Evolutionary conservation across 2,888 invertebrate species (phyloP), one percentile per base, ranked within the genome.

Genomic region (Imbricaverruca yamaguchii): DNA sequence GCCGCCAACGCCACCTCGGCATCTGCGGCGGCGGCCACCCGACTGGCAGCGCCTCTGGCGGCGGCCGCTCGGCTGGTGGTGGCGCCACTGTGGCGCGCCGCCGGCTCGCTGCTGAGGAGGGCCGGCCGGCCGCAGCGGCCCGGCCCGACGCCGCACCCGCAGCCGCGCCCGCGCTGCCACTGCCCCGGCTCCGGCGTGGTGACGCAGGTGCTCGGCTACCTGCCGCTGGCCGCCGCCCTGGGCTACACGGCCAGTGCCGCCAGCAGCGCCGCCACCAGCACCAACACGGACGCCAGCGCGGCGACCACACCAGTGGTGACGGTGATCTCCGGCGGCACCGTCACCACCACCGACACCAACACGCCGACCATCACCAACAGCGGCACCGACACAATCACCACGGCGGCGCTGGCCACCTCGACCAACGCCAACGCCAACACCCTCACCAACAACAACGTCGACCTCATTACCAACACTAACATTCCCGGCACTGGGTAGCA

Each of bases 181-280:
- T 79, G 79, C 25, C 79, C 79, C 6, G 79, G 79, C 23, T 23
- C 23, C n/a, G 57, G 79, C 3, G 23, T 59, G 56, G 23, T 79
- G 23, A 79, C 57, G 15, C 18, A 56, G 79, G 79, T 25, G 23
- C 57, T 79, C 15, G 57, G 79, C 79, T 57, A 25, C 23, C 79
- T 79, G 25, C 79, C 79, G 79, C 23, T 79, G 79, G 79, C 57
- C n/a, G 79, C 79, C n/a, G 57, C 57, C 13, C 56, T 79, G 9
- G 79, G 79, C 57, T 79, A 79, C 79, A 15, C 79, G 25, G 79
- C 79, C 23, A 79, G 79, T 57, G 25, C 11, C 9, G 21, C 79
- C 57, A 12, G 57, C 57, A 79, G 57, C 57, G 15, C 23, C 21
- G 53, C 77, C 23, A 56, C 77, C n/a, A n/a, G 56, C 23, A 56